Conservation (phyloP, 2,888 invertebrate species). For the Plusia festucae region DNA sequence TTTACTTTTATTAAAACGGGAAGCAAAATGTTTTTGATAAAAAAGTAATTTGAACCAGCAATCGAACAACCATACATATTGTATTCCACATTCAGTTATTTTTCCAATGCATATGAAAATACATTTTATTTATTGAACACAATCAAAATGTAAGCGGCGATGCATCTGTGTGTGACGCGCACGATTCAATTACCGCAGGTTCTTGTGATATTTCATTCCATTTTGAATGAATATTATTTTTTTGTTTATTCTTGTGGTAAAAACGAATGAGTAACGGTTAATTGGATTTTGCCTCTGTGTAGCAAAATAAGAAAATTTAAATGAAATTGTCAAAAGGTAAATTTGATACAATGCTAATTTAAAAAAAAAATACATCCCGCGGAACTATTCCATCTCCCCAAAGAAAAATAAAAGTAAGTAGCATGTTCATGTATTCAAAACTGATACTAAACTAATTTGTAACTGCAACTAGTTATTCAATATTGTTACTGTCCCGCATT, state of each 20-base stretch:
- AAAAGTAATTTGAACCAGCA: background rate
- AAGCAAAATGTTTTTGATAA: background rate
- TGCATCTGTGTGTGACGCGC: slow-evolving; percentile 7
- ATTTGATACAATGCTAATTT: no score
- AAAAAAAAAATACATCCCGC: no score
- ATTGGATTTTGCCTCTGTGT: no score
- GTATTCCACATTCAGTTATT: background rate
- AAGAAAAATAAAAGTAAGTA: no score
- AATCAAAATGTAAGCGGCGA: slow-evolving; percentile 6
- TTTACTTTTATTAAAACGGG: background rate
- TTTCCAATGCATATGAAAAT: slow-evolving; percentile 8
- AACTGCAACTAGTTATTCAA: slow-evolving; percentile 1
- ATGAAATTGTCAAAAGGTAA: no score
- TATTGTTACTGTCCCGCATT: background rate
- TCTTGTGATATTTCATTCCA: slow-evolving; percentile 2
- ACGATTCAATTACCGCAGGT: background rate
- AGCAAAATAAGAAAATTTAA: no score
- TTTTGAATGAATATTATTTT: background rate
- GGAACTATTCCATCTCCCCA: no score
- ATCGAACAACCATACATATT: background rate
- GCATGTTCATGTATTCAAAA: background rate
- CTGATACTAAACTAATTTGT: background rate
- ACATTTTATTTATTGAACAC: slow-evolving; percentile 14
- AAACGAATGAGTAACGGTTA: background rate
- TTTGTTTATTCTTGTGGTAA: background rate